These are phyloP conservation scores for Pteruthius melanotis DNA, from an alignment of 2,113 vertebrate genomes.

Conservation along the genomic window DNA sequence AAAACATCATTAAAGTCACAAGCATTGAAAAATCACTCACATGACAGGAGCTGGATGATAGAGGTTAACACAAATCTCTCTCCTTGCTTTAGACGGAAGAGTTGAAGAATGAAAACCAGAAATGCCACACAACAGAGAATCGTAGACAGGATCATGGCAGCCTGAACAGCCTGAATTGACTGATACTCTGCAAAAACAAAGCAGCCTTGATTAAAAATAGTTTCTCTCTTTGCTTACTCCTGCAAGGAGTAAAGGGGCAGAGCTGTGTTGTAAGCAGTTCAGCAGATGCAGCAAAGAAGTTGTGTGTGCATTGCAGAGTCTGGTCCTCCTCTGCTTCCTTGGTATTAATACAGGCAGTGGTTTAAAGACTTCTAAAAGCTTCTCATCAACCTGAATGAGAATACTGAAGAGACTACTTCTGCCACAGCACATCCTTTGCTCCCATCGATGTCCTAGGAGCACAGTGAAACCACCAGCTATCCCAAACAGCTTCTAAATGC, in stretches of 20 bases:
- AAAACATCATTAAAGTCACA: background rate
- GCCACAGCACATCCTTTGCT: background rate
- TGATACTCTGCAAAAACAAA: conserved; percentile 75
- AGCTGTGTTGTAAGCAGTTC: background rate
- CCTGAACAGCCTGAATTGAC: conserved; percentile 86
- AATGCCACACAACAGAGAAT: conserved; percentile 89
- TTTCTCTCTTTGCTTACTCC: background rate
- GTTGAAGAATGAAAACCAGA: conserved; percentile 92
- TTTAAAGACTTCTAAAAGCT: background rate
- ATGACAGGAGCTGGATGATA: conserved; percentile 87
- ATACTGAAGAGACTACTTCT: background rate
- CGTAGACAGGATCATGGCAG: conserved; percentile 88
- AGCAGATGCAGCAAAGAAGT: background rate
- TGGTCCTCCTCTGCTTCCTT: background rate
- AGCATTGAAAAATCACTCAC: conserved; percentile 73
- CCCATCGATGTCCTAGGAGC: background rate
- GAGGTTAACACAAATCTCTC: conserved; percentile 91
- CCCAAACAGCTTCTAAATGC: background rate
- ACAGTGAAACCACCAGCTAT: background rate
- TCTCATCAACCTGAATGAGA: background rate
- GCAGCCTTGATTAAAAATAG: background rate
- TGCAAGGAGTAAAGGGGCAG: background rate
- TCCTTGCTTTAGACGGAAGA: conserved; percentile 94
- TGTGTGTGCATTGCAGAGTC: background rate
- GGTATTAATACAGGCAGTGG: background rate